Evolutionary conservation across 2,888 invertebrate genomes (phyloP).

Genomic region (Crioceris asparagi): DNA sequence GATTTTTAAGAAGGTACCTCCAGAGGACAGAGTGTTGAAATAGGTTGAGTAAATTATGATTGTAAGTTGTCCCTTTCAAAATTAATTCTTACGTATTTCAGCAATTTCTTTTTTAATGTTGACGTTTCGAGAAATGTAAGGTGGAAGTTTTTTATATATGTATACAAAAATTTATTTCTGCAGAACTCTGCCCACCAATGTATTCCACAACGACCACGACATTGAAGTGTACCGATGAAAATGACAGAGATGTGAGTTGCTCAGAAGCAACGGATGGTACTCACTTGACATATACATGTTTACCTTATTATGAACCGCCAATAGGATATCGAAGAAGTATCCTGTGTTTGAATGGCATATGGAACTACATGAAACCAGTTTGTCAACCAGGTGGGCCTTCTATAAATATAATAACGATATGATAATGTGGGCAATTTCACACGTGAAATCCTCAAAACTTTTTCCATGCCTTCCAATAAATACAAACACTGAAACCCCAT

Average conservation of each 20-base stretch:
- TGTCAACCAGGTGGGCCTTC: constrained; percentile 16
- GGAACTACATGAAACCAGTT: constrained; percentile 16
- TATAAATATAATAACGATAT: not conserved
- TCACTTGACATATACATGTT: constrained; percentile 13
- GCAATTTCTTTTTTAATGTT: no score
- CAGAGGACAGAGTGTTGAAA: no score
- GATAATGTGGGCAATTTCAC: not conserved
- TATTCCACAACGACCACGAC: constrained; percentile 12
- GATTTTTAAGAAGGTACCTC: no score
- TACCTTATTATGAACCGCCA: constrained; percentile 14
- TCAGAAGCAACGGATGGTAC: constrained; percentile 14
- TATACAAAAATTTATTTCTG: no score
- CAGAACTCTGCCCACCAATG: constrained; percentile 13
- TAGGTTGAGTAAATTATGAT: no score
- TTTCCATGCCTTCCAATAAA: no score
- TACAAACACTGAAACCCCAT: no score
- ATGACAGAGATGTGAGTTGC: constrained; percentile 10
- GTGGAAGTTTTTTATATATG: no score
- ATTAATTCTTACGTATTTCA: no score
- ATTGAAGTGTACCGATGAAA: constrained; percentile 12
- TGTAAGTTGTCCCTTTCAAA: no score
- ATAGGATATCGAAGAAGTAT: constrained; percentile 13
- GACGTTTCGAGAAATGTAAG: no score
- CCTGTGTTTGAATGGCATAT: constrained; percentile 11
- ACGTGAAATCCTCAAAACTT: no score